Base-by-base conservation (phyloP, 2,113 vertebrate genomes). In the Circaetus gallicus region DNA sequence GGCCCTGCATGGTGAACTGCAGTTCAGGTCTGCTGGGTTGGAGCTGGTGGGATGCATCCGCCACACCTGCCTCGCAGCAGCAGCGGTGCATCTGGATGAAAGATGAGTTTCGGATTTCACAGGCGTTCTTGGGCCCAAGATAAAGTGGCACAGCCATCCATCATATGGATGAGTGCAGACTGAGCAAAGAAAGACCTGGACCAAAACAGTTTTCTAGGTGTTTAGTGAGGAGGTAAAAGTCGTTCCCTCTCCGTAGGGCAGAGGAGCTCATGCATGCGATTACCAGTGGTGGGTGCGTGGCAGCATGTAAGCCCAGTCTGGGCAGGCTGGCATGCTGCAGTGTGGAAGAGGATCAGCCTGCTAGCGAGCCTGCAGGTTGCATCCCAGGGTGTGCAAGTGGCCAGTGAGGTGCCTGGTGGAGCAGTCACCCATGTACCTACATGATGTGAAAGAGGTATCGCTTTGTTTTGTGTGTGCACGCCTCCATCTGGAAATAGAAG, bases 21-120 rank as follows among this genome's bases (percentile, higher is more conserved):
- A 16, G 32, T 52, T 72, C 2, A 2, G 79, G 25, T 55, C 56
- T 71, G 58, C 59, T 1, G 4, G 43, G 7, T 36, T 47, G 84
- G 55, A 83, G 43, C 43, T 6, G 0, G 17, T 1, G 7, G 76
- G 77, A 83, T 0, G 12, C 43, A 11, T 49, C 71, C 1, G 0
- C 70, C 55, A 18, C 0, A 4, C 62, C 36, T 55, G 28, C 52
- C 2, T 29, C 16, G n/a, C 92, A 63, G 49, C 59, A 78, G 80
- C 72, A n/a, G 47, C 5, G 9, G 22, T 45, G 36, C 61, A 40
- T 95, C 87, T 94, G 94, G 78, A 83, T 89, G 89, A 83, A 96
- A 91, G 0, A 1, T 36, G 86, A 90, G 58, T 36, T 88, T 85
- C 7, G 17, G 65, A 73, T 95, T 86, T 55, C 42, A 17, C 1